Percentiles rank a stretch among this genome's conserved stretches.
Conservation (phyloP, 2,113 vertebrate species). For the Columbina picui region DNA sequence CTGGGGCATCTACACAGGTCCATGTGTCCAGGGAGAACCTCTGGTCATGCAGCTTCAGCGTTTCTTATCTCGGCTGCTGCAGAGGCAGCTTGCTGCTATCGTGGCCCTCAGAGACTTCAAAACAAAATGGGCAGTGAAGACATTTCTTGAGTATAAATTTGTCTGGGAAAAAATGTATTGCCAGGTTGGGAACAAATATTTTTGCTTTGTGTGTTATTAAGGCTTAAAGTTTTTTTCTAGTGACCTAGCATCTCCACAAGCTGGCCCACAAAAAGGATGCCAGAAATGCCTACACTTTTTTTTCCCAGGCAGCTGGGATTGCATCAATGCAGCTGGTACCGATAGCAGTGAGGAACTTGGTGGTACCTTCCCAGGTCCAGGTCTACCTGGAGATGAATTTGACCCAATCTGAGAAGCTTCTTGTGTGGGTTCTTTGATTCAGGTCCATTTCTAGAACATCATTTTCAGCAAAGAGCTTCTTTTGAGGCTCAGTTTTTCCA, state of each 20-base stretch:
- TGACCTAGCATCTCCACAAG: neutral
- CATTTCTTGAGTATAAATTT: neutral
- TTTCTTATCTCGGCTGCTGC: neutral
- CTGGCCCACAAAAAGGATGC: neutral
- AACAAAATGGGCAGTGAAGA: neutral
- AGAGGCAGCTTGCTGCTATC: neutral
- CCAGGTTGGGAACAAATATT: neutral
- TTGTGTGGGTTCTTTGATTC: neutral
- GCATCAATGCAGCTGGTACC: neutral
- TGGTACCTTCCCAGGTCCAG: neutral
- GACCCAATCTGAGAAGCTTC: neutral
- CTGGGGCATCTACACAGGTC: neutral
- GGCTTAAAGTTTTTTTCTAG: accelerated
- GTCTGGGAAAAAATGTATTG: neutral
- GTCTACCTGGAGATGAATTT: neutral
- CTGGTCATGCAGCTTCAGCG: neutral
- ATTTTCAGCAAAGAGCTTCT: neutral
- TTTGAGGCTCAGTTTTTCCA: neutral
- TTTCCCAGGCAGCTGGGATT: neutral
- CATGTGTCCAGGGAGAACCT: neutral
- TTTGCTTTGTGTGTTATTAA: neutral
- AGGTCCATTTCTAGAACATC: neutral
- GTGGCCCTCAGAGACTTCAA: neutral
- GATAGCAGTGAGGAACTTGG: neutral
- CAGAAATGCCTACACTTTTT: neutral